These are phyloP conservation scores for Plutella xylostella DNA, from an alignment of 2,888 invertebrate species.

Conservation along the genomic window DNA sequence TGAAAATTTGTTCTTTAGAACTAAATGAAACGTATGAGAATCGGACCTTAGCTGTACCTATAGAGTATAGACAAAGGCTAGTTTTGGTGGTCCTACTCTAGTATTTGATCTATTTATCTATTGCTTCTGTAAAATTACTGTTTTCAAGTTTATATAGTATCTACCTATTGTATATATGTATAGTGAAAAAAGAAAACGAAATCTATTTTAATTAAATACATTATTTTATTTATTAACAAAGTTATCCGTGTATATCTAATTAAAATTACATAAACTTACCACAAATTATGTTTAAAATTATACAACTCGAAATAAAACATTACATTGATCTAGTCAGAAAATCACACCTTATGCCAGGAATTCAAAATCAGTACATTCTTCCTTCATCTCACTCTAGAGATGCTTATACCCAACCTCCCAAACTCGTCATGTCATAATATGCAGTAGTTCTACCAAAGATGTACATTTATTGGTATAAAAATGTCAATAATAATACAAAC, in stretches of 20 bases:
- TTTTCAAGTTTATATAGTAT: not conserved
- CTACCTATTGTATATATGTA: too few relatives aligned
- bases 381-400: not conserved
- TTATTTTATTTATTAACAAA: constrained; percentile 45
- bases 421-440: too few relatives aligned
- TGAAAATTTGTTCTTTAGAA: not conserved
- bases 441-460: constrained; percentile 3
- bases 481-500: constrained; percentile 10
- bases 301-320: too few relatives aligned
- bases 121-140: too few relatives aligned
- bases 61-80: not conserved
- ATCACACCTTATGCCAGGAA: not conserved
- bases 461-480: constrained; percentile 5
- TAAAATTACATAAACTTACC: constrained; percentile 32
- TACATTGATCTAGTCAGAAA: too few relatives aligned
- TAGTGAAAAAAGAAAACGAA: too few relatives aligned
- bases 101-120: not conserved
- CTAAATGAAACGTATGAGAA: not conserved
- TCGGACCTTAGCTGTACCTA: not conserved
- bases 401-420: too few relatives aligned
- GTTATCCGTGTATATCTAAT: constrained; percentile 42
- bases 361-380: not conserved
- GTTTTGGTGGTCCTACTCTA: not conserved
- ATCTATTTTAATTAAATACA: constrained; percentile 31
- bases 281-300: not conserved